Evolutionary conservation across 1,140 invertebrate species (phyloP), one percentile per base, ranked within the genome.

Genomic region (Trachelipus rathkii): DNA sequence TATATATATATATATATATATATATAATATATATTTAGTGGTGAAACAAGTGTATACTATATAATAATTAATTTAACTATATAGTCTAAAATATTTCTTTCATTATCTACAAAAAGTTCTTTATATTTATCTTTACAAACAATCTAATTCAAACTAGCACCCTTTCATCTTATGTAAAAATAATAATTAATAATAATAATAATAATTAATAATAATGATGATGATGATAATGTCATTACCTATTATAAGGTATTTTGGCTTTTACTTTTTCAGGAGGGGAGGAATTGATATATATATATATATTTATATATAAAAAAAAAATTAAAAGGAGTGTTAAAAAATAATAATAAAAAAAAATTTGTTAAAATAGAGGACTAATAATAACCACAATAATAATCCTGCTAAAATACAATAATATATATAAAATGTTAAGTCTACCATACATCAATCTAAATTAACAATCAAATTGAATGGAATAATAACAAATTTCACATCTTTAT

Each of bases 141-240:
- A 50, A 73, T 71, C 76, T 77, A 73, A 72, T 73, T 72, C 76
- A 73, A 33, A 73, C 72, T 77, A 77, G 76, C 76, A 77, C 76
- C 76, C 76, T 68, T 77, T 77, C 76, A 73, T 53, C 72, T 68
- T 77, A 44, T 77, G 67, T 72, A 70, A 77, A 60, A 15, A 19
- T 15, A 60, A 15, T 60, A 60, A 60, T 33, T 33, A 33, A 3
- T 33, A 33, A 33, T 33, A 33, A 33, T 33, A 33, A 33, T 33
- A 33, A 33, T 33, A 60, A 60, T 15, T n/a, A 50, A 50, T 9
- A 60, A 60, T 15, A 60, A 60, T 15, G 8, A 15, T 19, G 8
- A 13, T 60, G 8, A 60, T 19, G 8, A 60, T 60, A 60, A 60
- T 60, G 50, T 60, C 50, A 60, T 60, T 60, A 60, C 50, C 50